Conservation (phyloP, 2,888 invertebrate species). For the Hanleya hanleyi region DNA sequence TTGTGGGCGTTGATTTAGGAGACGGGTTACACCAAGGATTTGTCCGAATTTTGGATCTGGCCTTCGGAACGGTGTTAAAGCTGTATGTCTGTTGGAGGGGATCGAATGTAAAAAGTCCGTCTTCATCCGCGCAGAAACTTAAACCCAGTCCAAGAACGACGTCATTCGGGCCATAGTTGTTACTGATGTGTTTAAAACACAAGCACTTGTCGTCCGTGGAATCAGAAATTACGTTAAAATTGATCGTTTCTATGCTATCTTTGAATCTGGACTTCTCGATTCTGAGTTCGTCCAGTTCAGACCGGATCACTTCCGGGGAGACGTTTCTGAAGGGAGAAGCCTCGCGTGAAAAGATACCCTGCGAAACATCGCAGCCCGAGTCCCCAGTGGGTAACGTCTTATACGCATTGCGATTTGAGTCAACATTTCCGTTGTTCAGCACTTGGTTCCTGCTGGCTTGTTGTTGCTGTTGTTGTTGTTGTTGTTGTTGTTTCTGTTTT, state of each 20-base stretch:
- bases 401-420: not conserved
- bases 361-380: not conserved
- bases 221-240: conserved; percentile 11
- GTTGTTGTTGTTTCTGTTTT: conserved; percentile 48
- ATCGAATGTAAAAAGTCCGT: not conserved
- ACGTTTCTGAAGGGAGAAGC: not conserved
- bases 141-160: not conserved
- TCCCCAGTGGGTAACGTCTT: not conserved
- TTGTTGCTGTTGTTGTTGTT: conserved; percentile 26
- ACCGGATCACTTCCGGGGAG: not conserved
- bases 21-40: conserved; percentile 63
- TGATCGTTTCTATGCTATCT: not conserved
- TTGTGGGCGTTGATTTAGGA: conserved; percentile 49
- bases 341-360: not conserved
- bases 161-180: not conserved
- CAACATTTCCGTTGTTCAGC: not conserved
- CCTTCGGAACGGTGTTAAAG: conserved; percentile 41
- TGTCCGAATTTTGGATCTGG: conserved; percentile 59
- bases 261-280: not conserved
- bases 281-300: not conserved
- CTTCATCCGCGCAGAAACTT: not conserved
- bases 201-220: conserved; percentile 3
- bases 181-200: conserved; percentile 7
- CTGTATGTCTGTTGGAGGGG: not conserved
- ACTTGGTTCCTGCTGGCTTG: not conserved